Evolutionary conservation across 2,113 vertebrate species (phyloP).

Genomic region (Lepus europaeus): DNA sequence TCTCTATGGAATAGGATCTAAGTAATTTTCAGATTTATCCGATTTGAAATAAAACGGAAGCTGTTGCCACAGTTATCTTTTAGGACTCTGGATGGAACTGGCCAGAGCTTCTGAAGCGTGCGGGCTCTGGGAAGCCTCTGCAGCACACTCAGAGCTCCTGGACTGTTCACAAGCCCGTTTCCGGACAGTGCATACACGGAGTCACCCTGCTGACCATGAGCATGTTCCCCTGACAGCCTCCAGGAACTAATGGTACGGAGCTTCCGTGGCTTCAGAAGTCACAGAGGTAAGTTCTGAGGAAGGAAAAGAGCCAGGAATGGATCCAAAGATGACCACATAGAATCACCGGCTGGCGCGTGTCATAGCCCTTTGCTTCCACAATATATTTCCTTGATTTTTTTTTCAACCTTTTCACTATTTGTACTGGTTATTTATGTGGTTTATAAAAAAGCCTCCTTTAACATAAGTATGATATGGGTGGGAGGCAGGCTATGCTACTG

Average conservation of each 20-base stretch:
- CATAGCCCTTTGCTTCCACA: neutral
- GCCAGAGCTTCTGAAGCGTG: neutral
- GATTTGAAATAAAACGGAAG: slow-evolving; percentile 34
- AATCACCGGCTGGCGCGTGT: neutral
- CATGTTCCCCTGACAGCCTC: neutral
- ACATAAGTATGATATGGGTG: neutral
- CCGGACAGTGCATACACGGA: neutral
- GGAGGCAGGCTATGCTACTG: neutral
- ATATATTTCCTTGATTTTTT: neutral
- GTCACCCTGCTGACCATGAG: neutral
- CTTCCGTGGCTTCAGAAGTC: neutral
- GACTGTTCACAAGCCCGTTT: neutral
- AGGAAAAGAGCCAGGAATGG: neutral
- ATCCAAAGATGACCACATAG: neutral
- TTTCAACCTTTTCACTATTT: neutral
- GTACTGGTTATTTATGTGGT: neutral
- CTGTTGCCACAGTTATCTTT: neutral
- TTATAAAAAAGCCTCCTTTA: neutral
- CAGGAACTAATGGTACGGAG: neutral
- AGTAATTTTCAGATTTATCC: slow-evolving; percentile 1
- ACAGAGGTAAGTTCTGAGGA: neutral
- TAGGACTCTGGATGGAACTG: neutral
- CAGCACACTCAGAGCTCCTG: neutral
- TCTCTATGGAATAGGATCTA: neutral
- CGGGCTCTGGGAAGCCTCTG: neutral